These are phyloP conservation scores for Carassius gibelio DNA, from an alignment of 2,113 vertebrate genomes.

Conservation along the genomic window DNA sequence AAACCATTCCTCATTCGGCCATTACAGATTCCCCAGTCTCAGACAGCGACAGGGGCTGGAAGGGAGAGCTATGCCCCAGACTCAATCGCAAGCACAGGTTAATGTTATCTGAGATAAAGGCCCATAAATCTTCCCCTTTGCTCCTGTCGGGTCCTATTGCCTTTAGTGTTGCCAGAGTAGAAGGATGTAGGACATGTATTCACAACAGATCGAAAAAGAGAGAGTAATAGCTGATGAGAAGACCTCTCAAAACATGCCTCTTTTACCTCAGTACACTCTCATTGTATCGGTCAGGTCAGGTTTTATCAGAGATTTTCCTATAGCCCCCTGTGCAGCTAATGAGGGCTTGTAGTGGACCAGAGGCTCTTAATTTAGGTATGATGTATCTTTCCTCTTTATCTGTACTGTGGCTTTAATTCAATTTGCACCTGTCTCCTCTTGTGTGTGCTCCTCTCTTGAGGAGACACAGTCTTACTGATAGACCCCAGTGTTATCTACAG, in stretches of 20 bases:
- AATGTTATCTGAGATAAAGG: constrained; percentile 61
- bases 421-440: constrained; percentile 79
- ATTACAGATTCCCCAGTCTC: constrained; percentile 40
- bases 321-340: constrained; percentile 29
- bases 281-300: constrained; percentile 23
- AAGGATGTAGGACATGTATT: constrained; percentile 57
- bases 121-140: constrained; percentile 68
- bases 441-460: constrained; percentile 65
- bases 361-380: constrained; percentile 30
- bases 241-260: constrained; percentile 51
- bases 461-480: constrained; percentile 70
- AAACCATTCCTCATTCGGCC: constrained; percentile 47
- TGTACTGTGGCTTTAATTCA: constrained; percentile 69
- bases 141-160: constrained; percentile 69
- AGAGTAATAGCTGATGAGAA: constrained; percentile 61
- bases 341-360: constrained; percentile 33
- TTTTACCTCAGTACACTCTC: constrained; percentile 10
- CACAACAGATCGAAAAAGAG: constrained; percentile 63
- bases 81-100: constrained; percentile 53
- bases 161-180: constrained; percentile 63
- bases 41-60: constrained; percentile 40
- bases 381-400: constrained; percentile 58
- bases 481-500: constrained; percentile 51
- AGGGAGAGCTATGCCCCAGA: constrained; percentile 53
- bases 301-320: constrained; percentile 29